A percentile compares a stretch with the other conserved stretches of the same genome.
These are phyloP conservation scores for Ardeotis arabs DNA, from an alignment of 2,113 vertebrate species.

Conservation along the genomic window DNA sequence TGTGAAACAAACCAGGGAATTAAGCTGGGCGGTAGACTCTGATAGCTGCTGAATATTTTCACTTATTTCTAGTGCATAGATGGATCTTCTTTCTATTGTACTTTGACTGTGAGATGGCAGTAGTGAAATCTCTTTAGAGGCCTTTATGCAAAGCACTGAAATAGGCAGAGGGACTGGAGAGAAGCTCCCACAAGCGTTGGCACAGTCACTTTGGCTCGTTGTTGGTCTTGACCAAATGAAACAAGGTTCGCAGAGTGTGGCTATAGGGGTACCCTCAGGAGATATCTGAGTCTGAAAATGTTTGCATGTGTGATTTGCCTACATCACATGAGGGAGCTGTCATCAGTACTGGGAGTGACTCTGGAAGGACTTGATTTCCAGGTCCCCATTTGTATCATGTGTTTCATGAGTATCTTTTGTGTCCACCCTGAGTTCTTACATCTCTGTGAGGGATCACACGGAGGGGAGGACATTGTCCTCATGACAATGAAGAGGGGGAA, in stretches of 20 bases:
- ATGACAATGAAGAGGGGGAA: background rate
- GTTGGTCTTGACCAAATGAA: background rate
- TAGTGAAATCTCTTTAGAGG: background rate
- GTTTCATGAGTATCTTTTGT: background rate
- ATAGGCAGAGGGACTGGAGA: background rate
- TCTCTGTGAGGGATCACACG: background rate
- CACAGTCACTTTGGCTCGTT: background rate
- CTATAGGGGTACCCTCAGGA: background rate
- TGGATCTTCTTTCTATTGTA: background rate
- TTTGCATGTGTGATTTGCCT: background rate
- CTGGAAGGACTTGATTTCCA: background rate
- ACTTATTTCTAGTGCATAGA: background rate
- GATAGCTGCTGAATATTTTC: background rate
- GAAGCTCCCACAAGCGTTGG: background rate
- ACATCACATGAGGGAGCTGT: background rate
- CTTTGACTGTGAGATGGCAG: background rate
- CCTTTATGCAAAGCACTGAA: background rate
- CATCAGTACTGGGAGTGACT: background rate
- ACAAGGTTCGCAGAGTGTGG: background rate
- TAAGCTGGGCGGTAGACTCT: background rate
- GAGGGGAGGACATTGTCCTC: background rate
- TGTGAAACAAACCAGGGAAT: background rate
- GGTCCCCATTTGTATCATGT: fast-evolving
- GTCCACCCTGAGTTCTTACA: background rate
- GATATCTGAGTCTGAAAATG: background rate